Percentiles rank a stretch among this genome's conserved stretches.
Conservation (phyloP, 1,140 invertebrate species). For the Aphidius ervi region DNA sequence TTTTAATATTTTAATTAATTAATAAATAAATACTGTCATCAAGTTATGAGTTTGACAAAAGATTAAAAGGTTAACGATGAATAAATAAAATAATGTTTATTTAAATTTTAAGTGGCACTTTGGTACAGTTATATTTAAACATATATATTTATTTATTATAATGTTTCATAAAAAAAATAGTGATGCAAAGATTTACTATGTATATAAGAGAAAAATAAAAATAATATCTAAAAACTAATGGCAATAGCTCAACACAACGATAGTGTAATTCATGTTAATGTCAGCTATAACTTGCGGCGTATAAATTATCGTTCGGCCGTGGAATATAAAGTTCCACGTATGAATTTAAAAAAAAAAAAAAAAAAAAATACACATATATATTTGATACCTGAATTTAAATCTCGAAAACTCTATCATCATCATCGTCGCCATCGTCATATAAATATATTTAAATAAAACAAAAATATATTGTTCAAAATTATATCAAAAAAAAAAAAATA, state of each 20-base stretch:
- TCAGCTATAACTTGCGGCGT: slow-evolving; percentile 25
- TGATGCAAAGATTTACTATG: too few relatives aligned
- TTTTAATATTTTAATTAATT: too few relatives aligned
- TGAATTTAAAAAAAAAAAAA: too few relatives aligned
- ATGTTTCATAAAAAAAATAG: too few relatives aligned
- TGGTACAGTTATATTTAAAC: background rate
- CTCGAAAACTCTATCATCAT: background rate
- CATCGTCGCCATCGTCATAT: background rate
- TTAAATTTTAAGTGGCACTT: slow-evolving; percentile 7
- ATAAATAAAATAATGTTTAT: background rate
- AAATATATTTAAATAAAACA: background rate
- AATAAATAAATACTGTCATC: too few relatives aligned
- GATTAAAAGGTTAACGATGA: too few relatives aligned
- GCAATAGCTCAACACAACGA: slow-evolving; percentile 24
- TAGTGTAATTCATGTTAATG: slow-evolving; percentile 28
- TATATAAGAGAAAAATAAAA: background rate
- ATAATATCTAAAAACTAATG: slow-evolving; percentile 11
- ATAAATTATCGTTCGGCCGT: slow-evolving; percentile 24
- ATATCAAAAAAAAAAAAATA: background rate
- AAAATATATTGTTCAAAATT: background rate
- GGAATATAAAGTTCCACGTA: background rate
- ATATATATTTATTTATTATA: slow-evolving; percentile 1
- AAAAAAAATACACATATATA: background rate
- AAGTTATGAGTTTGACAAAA: too few relatives aligned
- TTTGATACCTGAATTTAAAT: background rate